Evolutionary conservation across 1,140 invertebrate genomes (phyloP), one percentile per base, ranked within the genome.

Genomic region (Yoshiicerus persimilis): DNA sequence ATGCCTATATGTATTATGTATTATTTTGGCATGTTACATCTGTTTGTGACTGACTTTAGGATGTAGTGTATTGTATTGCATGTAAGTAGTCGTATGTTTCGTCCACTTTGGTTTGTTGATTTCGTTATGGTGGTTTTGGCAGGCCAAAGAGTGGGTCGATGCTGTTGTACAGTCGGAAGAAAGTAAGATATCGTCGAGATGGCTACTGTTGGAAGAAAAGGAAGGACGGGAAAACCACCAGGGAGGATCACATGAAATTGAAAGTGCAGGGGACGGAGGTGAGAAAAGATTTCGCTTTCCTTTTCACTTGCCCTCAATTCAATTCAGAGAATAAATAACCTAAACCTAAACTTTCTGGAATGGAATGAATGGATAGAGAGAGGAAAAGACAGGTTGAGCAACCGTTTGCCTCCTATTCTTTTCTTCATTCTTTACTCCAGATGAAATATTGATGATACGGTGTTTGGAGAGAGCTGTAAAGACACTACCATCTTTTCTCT

Each of bases 151-250:
- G 97, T 93, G 98, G 98, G 88, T 99, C 98, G 16, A 97, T 99
- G 97, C 93, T 99, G 92, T 94, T 99, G 83, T 99, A 99, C 94
- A 98, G 96, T 91, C 94, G 98, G 77, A 99, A 99, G 94, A 97
- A 98, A 92, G 98, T 99, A 66, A 95, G 97, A 38, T 99, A 99
- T 93, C 95, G 98, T 92, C 95, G 98, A 84, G 98, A 99, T 92
- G 98, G 98, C 30, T 99, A 99, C 93, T 99, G 97, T 93, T 99
- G 98, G 98, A 99, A 99, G 94, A 99, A 99, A 91, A 94, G 98
- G 88, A 99, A 99, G 93, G 98, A 99, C 93, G 98, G 98, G 8
- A 99, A 99, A 93, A 99, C 98, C 77, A 99, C 98, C 34, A 93
- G 98, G 90, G 98, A 99, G 93, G 98, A 99, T 95, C 98, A 99